A percentile compares a stretch with the other conserved stretches of the same genome.
phyloP scores from a whole-genome alignment of 2,113 vertebrate species.

The Bubo bubo region DNA sequence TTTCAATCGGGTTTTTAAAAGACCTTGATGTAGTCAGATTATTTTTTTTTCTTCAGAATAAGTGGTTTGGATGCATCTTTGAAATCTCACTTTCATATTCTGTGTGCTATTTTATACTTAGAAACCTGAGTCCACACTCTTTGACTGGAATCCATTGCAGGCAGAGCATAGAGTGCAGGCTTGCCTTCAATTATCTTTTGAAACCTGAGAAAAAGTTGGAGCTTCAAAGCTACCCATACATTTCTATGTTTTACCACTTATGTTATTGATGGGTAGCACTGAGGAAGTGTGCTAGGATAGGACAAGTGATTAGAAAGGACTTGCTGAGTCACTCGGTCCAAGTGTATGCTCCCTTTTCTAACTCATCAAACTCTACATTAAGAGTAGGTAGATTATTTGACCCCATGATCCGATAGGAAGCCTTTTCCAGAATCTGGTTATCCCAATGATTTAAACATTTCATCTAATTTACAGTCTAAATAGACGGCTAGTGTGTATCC shows the following conservation, averaged over 20 bases:
- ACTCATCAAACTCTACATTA: background rate
- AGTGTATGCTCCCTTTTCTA: background rate
- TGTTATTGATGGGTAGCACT: background rate
- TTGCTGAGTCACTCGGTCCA: background rate
- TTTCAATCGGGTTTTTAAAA: background rate
- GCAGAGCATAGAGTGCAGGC: background rate
- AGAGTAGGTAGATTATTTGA: background rate
- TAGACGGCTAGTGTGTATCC: background rate
- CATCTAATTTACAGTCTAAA: background rate
- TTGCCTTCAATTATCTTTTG: background rate
- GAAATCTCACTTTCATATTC: background rate
- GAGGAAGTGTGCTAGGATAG: background rate
- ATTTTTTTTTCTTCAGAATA: background rate
- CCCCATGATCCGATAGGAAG: background rate
- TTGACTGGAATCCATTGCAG: background rate
- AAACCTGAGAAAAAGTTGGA: background rate
- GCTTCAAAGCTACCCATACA: background rate
- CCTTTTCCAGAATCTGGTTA: background rate
- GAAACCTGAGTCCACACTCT: background rate
- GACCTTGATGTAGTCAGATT: background rate
- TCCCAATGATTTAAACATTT: background rate
- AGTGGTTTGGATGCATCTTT: background rate
- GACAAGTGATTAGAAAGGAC: background rate
- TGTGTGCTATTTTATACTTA: background rate
- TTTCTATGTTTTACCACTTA: background rate